Base-by-base conservation (phyloP, 23 tunicate species). In the Clavelina lepadiformis region DNA sequence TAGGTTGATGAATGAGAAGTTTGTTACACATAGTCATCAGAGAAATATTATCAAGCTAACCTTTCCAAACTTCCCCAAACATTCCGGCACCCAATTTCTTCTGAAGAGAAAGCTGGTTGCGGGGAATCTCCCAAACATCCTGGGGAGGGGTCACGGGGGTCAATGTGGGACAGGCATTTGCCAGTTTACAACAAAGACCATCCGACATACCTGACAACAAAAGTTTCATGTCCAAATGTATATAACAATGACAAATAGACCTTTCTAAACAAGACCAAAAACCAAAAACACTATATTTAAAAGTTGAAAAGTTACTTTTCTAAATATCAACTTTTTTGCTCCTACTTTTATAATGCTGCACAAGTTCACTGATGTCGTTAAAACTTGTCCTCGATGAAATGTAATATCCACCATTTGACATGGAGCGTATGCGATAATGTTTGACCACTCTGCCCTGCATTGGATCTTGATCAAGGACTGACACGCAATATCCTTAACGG, bases 1-100 rank as follows among this genome's bases (percentile, higher is more conserved):
- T n/a, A n/a, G n/a, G n/a, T n/a, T n/a, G n/a, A n/a, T n/a, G n/a
- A n/a, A n/a, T 44, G 11, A 69, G n/a, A n/a, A n/a, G n/a, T n/a
- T n/a, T n/a, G n/a, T n/a, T n/a, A n/a, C n/a, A n/a, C n/a, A n/a
- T n/a, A n/a, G n/a, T n/a, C n/a, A n/a, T n/a, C n/a, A n/a, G n/a
- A n/a, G n/a, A n/a, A n/a, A n/a, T n/a, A n/a, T n/a, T n/a, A 50
- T 61, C 5, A 37, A 49, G 2, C 31, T 19, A 21, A 77, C 85
- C 93, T 76, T 83, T 83, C 93, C 93, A 83, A 19, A 83, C 93
- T 54, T 83, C 93, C 19, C 93, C 93, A 33, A 83, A 83, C 93
- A 83, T 83, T 15, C 93, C 93, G 19, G 77, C 82, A 36, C 93
- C 93, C 2, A 83, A 66, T 32, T 72, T 77, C 51, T 68, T 70